phyloP scores from a whole-genome alignment of 2,113 vertebrate genomes.

The Ceratotherium simum region DNA sequence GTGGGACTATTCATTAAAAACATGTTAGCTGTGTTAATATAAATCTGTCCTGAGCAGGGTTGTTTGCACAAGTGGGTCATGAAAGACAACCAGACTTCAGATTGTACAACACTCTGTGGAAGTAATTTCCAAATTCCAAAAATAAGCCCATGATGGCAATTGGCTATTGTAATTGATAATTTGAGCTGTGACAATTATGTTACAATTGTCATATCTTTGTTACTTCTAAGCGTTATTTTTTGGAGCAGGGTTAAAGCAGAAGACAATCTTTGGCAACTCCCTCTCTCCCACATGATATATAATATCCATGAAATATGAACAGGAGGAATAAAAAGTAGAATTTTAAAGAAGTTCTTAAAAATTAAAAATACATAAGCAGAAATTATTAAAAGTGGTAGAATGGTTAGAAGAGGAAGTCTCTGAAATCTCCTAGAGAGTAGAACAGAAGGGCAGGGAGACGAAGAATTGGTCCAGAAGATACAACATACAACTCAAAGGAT shows the following conservation, averaged over 20 bases:
- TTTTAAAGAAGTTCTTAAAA: background rate
- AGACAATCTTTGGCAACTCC: background rate
- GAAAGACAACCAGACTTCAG: background rate
- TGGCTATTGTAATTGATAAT: background rate
- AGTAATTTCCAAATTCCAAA: background rate
- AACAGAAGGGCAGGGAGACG: background rate
- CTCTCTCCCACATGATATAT: background rate
- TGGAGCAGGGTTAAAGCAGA: background rate
- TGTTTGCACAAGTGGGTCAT: background rate
- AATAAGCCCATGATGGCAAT: background rate
- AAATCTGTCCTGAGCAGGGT: background rate
- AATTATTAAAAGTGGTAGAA: background rate
- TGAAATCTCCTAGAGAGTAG: background rate
- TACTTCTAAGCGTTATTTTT: conserved; percentile 19
- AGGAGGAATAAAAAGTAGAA: background rate
- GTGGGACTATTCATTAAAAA: background rate
- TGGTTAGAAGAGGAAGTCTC: background rate
- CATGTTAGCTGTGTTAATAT: background rate
- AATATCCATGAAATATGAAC: background rate
- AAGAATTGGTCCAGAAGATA: background rate
- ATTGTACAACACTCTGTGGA: background rate
- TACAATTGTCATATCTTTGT: background rate
- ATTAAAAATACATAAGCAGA: background rate
- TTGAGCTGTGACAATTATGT: background rate
- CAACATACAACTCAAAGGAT: background rate